These are phyloP conservation scores for Aphodius granarius DNA, from an alignment of 2,888 invertebrate species.

Conservation along the genomic window DNA sequence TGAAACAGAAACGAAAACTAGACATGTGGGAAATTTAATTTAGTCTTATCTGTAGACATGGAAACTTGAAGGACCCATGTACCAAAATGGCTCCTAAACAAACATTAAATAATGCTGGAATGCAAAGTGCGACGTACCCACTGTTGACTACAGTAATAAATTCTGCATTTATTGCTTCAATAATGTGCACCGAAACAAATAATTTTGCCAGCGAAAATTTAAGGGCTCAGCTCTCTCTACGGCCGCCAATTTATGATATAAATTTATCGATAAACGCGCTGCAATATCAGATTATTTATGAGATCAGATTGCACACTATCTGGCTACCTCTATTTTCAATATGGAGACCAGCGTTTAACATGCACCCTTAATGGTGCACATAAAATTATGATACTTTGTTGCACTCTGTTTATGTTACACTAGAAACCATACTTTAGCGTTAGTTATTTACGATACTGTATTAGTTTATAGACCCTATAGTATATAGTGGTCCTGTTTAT, in stretches of 20 bases:
- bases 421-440: neutral
- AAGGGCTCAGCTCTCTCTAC: neutral
- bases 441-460: neutral
- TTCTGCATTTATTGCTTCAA: slow-evolving; percentile 10
- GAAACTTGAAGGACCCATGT: neutral
- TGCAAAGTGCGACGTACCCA: neutral
- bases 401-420: neutral
- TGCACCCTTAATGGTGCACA: neutral
- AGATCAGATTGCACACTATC: neutral
- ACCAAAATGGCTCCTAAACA: neutral
- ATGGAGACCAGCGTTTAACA: neutral
- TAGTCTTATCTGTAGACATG: neutral
- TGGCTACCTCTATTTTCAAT: neutral
- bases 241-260: neutral
- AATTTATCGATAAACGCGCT: neutral
- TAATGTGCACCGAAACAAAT: slow-evolving; percentile 10
- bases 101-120: neutral
- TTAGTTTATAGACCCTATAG: too few species aligned
- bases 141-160: slow-evolving; percentile 1
- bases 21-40: neutral
- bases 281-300: neutral
- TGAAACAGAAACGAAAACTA: neutral
- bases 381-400: neutral
- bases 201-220: slow-evolving; percentile 1
- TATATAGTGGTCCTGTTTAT: too few species aligned